These are phyloP conservation scores for Heliconius ethilla DNA, from an alignment of 2,888 invertebrate genomes.

Conservation along the genomic window DNA sequence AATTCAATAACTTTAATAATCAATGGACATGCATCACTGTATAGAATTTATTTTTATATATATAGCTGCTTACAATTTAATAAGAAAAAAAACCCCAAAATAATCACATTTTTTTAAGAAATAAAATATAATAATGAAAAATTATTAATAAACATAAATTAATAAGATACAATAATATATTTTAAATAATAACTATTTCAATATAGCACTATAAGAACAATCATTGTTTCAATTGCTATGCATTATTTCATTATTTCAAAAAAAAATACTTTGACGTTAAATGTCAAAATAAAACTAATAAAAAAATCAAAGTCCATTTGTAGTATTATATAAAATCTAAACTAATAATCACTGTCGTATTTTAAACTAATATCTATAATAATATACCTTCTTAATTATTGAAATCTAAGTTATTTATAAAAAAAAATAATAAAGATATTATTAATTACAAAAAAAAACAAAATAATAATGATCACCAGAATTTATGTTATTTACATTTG, in stretches of 20 bases:
- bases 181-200: neutral
- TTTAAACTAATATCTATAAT: neutral
- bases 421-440: neutral
- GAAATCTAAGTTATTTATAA: neutral
- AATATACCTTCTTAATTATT: neutral
- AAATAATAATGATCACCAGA: neutral
- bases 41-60: constrained; percentile 6
- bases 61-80: constrained; percentile 19
- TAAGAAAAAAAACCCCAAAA: constrained; percentile 8
- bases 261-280: constrained; percentile 4
- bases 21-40: constrained; percentile 14
- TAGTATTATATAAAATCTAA: constrained; percentile 5
- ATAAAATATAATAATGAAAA: neutral
- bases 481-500: neutral
- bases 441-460: neutral
- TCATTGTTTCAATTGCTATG: neutral
- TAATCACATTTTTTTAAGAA: neutral
- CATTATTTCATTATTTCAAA: neutral
- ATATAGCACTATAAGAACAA: constrained; percentile 5
- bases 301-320: neutral
- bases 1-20: constrained; percentile 32
- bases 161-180: constrained; percentile 4
- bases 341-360: constrained; percentile 7
- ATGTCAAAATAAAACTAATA: neutral
- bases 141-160: constrained; percentile 14